Base-by-base conservation (phyloP, 2,888 invertebrate genomes). In the Thelaira solivaga region DNA sequence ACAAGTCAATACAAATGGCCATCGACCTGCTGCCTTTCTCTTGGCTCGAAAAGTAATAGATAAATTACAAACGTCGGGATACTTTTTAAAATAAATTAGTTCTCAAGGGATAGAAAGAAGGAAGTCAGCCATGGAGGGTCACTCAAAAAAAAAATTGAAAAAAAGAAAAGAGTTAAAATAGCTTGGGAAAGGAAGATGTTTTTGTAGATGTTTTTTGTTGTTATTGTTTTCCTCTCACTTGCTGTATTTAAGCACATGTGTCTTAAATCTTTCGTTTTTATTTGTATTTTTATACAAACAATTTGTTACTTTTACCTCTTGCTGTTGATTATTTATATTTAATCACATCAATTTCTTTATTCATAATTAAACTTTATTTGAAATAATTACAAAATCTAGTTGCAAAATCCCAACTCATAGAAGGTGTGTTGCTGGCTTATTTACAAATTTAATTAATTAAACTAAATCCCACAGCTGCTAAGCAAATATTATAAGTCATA, bases 51-150 rank as follows among this genome's bases (percentile, higher is more conserved):
- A n/a, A 10, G 57, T 43, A 73, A 45, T 16, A 68, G 62, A 62
- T 65, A 22, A 65, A 51, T 41, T 39, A 41, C 29, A 41, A 62
- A 24, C 29, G 29, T 41, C 31, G 26, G 3, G 29, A 20, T n/a
- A n/a, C n/a, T n/a, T 36, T 47, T 55, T 22, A 29, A 57, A 69
- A 76, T 76, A 76, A 76, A 76, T 69, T 69, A 69, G 57, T 69
- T 76, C 76, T 76, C 76, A 76, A 76, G 76, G 69, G 69, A 69
- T 59, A 69, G 31, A 29, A 36, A 47, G n/a, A 18, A 1, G 13
- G 13, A 39, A 13, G 1, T 34, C 11, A 13, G 2, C 6, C 26
- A 24, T 18, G 29, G 39, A 18, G 31, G 36, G n/a, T 18, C 55
- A 45, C 2, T 39, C 22, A 4, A 5, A 22, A 6, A 45, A n/a